A percentile compares a stretch with the other conserved stretches of the same genome.
Evolutionary conservation across 2,797 vertebrate species (phyloP).

Genomic region (Tangara arthus): DNA sequence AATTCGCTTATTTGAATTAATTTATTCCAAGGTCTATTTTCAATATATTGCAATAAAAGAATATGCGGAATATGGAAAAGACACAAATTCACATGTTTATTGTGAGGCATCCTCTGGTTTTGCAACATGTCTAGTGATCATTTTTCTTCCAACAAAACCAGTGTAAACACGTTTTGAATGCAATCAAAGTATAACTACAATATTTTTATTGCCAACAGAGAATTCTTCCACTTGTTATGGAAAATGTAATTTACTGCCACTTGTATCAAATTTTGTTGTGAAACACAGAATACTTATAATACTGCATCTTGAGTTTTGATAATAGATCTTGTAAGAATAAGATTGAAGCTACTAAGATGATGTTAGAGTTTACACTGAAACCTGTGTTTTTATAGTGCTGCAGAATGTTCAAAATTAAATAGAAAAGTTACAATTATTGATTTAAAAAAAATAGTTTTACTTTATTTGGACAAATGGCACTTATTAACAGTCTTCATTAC

Average conservation of each 20-base stretch:
- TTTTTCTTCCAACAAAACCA: not conserved
- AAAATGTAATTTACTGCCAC: not conserved
- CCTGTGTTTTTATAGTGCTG: not conserved
- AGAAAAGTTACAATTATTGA: not conserved
- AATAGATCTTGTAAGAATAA: not conserved
- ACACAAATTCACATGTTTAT: fast-evolving
- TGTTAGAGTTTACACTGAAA: not conserved
- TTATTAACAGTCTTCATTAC: not conserved
- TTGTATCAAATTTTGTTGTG: not conserved
- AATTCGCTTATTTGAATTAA: not conserved
- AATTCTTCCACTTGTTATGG: not conserved
- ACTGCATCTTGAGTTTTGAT: not conserved
- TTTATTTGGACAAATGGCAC: not conserved
- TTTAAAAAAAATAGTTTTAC: not conserved
- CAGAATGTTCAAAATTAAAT: not conserved
- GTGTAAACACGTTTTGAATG: not conserved
- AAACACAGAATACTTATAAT: not conserved
- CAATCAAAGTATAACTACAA: not conserved
- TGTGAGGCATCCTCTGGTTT: not conserved
- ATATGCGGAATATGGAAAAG: not conserved
- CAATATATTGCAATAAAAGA: not conserved
- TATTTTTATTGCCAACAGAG: not conserved
- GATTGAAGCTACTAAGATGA: fast-evolving
- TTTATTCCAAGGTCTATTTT: not conserved
- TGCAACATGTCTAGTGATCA: fast-evolving